phyloP scores from a whole-genome alignment of 2,113 vertebrate species.

The Lepisosteus osseus region DNA sequence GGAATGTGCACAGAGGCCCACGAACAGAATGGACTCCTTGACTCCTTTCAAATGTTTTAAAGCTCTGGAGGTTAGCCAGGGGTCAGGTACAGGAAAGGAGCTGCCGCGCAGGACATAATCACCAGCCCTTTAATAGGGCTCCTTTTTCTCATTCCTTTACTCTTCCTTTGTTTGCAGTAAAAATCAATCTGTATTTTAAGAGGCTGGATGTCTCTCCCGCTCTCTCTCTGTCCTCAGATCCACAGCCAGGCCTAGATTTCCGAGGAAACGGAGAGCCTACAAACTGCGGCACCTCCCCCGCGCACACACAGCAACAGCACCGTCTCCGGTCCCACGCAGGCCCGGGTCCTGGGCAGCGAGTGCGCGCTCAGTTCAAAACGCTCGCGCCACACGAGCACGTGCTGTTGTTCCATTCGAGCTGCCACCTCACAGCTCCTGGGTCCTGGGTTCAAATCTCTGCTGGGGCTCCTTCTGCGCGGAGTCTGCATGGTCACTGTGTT shows the following conservation, averaged over 20 bases:
- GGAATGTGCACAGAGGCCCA: slow-evolving; percentile 73
- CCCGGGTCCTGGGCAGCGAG: too few species aligned
- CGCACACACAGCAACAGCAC: too few species aligned
- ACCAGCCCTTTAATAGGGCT: slow-evolving; percentile 60
- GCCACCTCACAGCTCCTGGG: too few species aligned
- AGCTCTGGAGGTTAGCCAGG: slow-evolving; percentile 69
- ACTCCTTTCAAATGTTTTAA: slow-evolving; percentile 73
- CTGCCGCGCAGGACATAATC: slow-evolving; percentile 70
- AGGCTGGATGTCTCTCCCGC: neutral
- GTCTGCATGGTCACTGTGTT: too few species aligned
- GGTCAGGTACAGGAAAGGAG: slow-evolving; percentile 77
- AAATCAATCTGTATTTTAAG: slow-evolving; percentile 62
- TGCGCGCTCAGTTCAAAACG: too few species aligned
- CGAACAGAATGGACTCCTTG: slow-evolving; percentile 73
- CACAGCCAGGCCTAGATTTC: slow-evolving; percentile 43
- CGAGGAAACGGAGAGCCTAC: neutral
- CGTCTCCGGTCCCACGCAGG: too few species aligned
- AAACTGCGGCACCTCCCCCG: neutral
- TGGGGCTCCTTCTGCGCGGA: too few species aligned
- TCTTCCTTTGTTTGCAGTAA: slow-evolving; percentile 36
- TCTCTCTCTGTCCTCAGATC: slow-evolving; percentile 40
- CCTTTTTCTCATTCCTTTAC: slow-evolving; percentile 48
- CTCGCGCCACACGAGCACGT: too few species aligned
- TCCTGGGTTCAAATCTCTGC: too few species aligned
- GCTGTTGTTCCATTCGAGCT: too few species aligned